Evolutionary conservation across 92 coral and sea anemone species (phyloP), one percentile per base, ranked within the genome.

Genomic region (Porites rus): DNA sequence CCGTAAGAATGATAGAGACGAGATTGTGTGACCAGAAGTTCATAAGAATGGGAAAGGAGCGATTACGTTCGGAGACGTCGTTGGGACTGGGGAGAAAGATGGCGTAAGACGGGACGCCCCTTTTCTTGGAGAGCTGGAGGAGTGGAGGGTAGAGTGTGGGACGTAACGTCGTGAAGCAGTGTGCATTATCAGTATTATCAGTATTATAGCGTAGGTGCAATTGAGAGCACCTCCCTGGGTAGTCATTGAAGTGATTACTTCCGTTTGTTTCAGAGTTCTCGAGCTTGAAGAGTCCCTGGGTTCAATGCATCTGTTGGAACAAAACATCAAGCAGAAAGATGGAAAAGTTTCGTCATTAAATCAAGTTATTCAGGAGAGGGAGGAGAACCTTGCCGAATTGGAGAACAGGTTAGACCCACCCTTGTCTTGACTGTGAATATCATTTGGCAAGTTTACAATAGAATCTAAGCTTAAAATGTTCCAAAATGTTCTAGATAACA

Each of bases 341-440:
- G 98, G 92, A 43, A 96, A 93, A 79, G 86, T 91, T 0, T 84
- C 91, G 4, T 67, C 96, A 21, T 74, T 94, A 76, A 77, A 86
- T 74, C 91, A 81, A 31, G 90, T 88, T 66, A 67, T 96, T 4
- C 93, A 91, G 74, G 93, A 81, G 28, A 75, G 89, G 66, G 97
- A 94, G 77, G 95, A 90, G 61, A 86, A 84, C 22, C 85, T 94
- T 13, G 96, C 98, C 63, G 98, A 94, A 77, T 68, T 94, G 46
- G 98, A 96, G 60, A 89, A 92, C 80, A 91, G 95, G 98, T 96
- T 52, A 52, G 87, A 72, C 12, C 0, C 6, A 5, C n/a, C 51
- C 8, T 72, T 16, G 8, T 46, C 8, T 25, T 81, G 22, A 53
- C 12, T 70, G 73, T 9, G 60, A 9, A 20, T 25, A 14, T 21